Evolutionary conservation across 1,140 invertebrate species (phyloP), one percentile per base, ranked within the genome.

Genomic region (Coelopa frigida): DNA sequence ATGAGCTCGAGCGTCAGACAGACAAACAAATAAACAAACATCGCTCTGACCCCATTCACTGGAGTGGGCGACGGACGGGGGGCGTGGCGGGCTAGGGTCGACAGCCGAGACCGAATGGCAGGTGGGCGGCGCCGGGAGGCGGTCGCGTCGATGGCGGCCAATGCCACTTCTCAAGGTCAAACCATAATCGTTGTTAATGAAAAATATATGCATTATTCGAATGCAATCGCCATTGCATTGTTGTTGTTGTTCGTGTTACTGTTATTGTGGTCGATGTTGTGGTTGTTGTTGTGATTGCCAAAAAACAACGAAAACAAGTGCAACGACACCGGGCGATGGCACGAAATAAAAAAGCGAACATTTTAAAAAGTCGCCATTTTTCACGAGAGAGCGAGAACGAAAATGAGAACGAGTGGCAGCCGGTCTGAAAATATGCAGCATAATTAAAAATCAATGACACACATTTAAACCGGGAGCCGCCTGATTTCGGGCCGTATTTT

Each of bases 371-470:
- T n/a, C n/a, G n/a, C n/a, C n/a, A n/a, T n/a, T n/a, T n/a, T n/a
- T n/a, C n/a, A n/a, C n/a, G n/a, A n/a, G n/a, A n/a, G n/a, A n/a
- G n/a, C n/a, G n/a, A n/a, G n/a, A n/a, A n/a, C n/a, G n/a, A n/a
- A n/a, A n/a, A n/a, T n/a, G n/a, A n/a, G n/a, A n/a, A n/a, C n/a
- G n/a, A n/a, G n/a, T n/a, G n/a, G n/a, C n/a, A n/a, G n/a, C n/a
- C n/a, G n/a, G n/a, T n/a, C 23, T 36, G 21, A 46, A 54, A 29
- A 46, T 32, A 39, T 14, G 11, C 15, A 46, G 15, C 15, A 37
- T 61, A 63, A 61, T 61, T 61, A 61, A 61, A 61, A 61, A 61
- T 61, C 59, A 61, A 61, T 61, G 59, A 60, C 59, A 61, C 51
- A 61, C 57, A 63, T 10, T 36, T 36, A 36, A 36, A 15, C 27